phyloP scores from a whole-genome alignment of 2,113 vertebrate species.

The Empidonax traillii region DNA sequence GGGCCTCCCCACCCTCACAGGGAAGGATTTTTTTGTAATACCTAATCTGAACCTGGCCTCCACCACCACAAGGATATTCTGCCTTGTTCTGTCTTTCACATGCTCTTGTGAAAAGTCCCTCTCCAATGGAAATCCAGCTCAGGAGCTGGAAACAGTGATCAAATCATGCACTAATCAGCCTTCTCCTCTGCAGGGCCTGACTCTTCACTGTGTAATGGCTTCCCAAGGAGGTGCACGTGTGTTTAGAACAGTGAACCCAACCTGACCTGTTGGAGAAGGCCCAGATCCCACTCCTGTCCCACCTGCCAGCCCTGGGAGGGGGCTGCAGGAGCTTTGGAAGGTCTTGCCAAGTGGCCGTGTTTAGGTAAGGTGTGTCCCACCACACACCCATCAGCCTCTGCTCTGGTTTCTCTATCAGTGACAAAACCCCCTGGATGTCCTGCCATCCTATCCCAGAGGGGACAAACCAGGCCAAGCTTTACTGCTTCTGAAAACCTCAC shows the following conservation, averaged over 20 bases:
- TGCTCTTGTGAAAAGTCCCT: not conserved
- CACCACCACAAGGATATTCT: not conserved
- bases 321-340: not conserved
- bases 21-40: not conserved
- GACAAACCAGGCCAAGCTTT: not conserved
- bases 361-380: not conserved
- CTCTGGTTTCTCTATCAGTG: not conserved
- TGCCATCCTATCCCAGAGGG: not conserved
- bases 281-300: not conserved
- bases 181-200: not conserved
- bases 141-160: not conserved
- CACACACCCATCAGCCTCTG: not conserved
- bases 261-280: accelerated
- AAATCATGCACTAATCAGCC: not conserved
- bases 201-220: not conserved
- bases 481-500: not conserved
- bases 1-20: not conserved
- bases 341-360: accelerated
- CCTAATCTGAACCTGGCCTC: not conserved
- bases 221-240: not conserved
- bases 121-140: not conserved
- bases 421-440: not conserved
- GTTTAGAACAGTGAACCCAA: accelerated
- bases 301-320: not conserved
- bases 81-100: not conserved